Percentiles rank a stretch among this genome's conserved stretches.
Conservation (phyloP, 2,113 vertebrate genomes). For the Strix uralensis region DNA sequence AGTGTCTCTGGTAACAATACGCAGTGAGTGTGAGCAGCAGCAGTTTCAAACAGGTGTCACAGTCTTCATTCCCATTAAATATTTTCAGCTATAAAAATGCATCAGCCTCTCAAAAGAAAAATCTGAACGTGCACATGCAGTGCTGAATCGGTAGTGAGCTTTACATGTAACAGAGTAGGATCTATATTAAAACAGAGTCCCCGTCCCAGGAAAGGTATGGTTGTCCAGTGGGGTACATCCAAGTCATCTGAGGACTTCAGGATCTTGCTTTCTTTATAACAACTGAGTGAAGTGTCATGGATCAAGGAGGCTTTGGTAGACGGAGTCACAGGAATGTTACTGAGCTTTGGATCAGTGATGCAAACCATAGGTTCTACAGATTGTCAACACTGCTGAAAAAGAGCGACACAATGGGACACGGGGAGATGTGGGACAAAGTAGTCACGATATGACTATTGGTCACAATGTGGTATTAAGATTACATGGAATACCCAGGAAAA, state of each 20-base stretch:
- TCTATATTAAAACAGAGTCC: background rate
- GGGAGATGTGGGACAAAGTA: background rate
- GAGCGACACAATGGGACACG: background rate
- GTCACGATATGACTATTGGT: background rate
- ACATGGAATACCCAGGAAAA: background rate
- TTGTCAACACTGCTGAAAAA: background rate
- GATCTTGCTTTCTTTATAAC: background rate
- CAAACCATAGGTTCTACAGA: background rate
- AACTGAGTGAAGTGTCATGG: background rate
- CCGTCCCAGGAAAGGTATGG: background rate
- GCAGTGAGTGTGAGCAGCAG: background rate
- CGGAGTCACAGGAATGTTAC: background rate
- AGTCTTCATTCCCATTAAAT: background rate
- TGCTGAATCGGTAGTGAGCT: background rate
- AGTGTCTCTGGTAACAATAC: background rate
- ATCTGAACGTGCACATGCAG: rapidly evolving
- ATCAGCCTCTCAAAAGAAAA: background rate
- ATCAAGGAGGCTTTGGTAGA: background rate
- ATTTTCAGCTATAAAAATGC: background rate
- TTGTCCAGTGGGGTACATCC: background rate
- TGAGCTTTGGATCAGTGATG: background rate
- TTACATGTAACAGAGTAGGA: background rate
- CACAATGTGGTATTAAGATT: background rate
- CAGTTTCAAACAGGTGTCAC: background rate
- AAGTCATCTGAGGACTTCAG: background rate